phyloP scores from a whole-genome alignment of 2,797 vertebrate species.

The Jordanella pulchra region DNA sequence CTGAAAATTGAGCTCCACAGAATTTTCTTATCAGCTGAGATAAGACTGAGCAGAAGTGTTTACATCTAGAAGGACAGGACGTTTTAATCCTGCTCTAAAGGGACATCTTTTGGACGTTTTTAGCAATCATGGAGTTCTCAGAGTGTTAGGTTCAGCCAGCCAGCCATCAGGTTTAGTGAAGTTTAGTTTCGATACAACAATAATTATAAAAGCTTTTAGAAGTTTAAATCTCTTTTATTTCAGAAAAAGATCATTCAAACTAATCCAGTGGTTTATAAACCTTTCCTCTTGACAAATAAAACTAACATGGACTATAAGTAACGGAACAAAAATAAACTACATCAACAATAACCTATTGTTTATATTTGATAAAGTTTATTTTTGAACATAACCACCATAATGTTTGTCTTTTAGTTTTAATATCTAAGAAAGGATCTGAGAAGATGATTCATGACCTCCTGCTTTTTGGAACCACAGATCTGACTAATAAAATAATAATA shows the following conservation, averaged over 20 bases:
- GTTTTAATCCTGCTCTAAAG: not conserved
- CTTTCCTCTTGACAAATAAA: not conserved
- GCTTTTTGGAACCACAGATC: not conserved
- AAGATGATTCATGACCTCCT: not conserved
- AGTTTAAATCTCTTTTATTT: not conserved
- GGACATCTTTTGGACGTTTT: not conserved
- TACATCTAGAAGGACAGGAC: not conserved
- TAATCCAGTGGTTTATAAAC: not conserved
- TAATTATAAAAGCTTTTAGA: not conserved
- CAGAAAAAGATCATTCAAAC: not conserved
- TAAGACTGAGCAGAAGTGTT: not conserved
- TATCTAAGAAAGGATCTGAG: not conserved
- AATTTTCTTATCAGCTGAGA: conserved; percentile 1
- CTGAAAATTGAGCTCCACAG: not conserved
- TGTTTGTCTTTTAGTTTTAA: not conserved
- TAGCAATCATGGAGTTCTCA: not conserved
- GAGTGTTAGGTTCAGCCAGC: not conserved
- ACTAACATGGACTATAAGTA: too few relatives aligned
- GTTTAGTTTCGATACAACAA: too few relatives aligned
- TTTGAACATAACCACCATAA: not conserved
- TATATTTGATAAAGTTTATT: not conserved
- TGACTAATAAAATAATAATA: not conserved
- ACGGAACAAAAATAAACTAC: not conserved
- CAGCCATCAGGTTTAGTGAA: not conserved
- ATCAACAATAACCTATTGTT: not conserved